Evolutionary conservation across 2,888 invertebrate species (phyloP), one percentile per base, ranked within the genome.

Genomic region (Polyploca ridens): DNA sequence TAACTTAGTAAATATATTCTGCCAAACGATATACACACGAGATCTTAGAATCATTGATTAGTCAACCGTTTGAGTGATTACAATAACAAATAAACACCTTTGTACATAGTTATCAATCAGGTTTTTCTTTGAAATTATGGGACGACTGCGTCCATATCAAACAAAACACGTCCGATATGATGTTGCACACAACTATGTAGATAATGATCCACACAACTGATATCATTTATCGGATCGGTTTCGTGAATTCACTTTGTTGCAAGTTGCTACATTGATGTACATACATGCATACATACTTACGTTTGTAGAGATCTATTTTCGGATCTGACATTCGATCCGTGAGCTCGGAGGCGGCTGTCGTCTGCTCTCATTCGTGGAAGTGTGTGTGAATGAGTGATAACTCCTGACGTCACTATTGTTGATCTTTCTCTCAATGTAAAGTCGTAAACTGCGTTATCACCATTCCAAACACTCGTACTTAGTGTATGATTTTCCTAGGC

Each of bases 281-380:
- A 61, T 27, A 19, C 70, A 76, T 59, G 16, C 41, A 61, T 27
- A 19, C 70, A 76, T 84, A 87, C 83, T 83, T 84, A 86, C 82
- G 77, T 77, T 77, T 76, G 73, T 76, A 72, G 69, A 77, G 73
- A 77, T 80, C 82, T 86, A 86, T 88, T 87, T 87, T 84, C 71
- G 79, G 81, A 75, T 64, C 67, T 81, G 78, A 72, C 78, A 76
- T 82, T 79, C 78, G 75, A 84, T 81, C 79, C 77, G 75, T 68
- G 67, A 74, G 66, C 80, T 76, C 80, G 78, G 75, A 71, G 78
- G 76, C 77, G 71, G 74, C 77, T 68, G 72, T 72, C 78, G 81
- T 73, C 75, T 79, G 79, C 74, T 79, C 79, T 75, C 76, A 71
- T 85, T 83, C 83, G 74, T 76, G 68, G 79, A 81, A 83, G 70